Evolutionary conservation across 1,140 invertebrate genomes (phyloP), one percentile per base, ranked within the genome.

Genomic region (Drosophila sucinea): DNA sequence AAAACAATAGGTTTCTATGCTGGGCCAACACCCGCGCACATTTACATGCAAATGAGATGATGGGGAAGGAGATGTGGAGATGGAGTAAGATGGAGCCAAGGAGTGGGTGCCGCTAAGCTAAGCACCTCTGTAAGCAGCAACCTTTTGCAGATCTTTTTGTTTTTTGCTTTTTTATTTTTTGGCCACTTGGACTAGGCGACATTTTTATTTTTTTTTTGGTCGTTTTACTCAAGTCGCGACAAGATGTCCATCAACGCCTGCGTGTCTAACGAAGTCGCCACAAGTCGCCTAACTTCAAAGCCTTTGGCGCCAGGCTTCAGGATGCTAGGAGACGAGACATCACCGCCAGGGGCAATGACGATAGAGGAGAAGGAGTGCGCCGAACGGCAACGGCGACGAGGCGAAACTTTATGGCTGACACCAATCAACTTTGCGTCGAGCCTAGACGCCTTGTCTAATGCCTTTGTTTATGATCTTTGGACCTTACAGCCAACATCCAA

Each of bases 191-290:
- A 47, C 47, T 57, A 79, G 65, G 68, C 73, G 84, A 87, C 83
- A 85, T 75, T 82, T 85, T 87, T 84, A 51, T 51, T 51, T 27
- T 51, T 51, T 51, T 51, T 41, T 41, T 41, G 1, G 44, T 27
- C 44, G 44, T 51, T 51, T 51, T 51, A 3, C 44, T 51, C 63
- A 40, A 51, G 66, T 40, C 62, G 60, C 58, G 71, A 75, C 85
- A 84, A 89, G 80, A 89, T 89, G 84, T 89, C 84, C 84, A 89
- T 89, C 84, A 89, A 89, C 84, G 84, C 84, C 84, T 89, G 84
- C 84, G 84, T 84, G 80, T 89, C 84, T 81, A 89, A 89, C 84
- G 74, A 89, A 89, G 77, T 77, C 70, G 69, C 44, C 80, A 62
- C 68, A 65, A 61, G 81, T 63, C 73, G 75, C 76, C 58, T 70